These are phyloP conservation scores for Mohoua ochrocephala DNA, from an alignment of 2,113 vertebrate genomes.

Conservation along the genomic window DNA sequence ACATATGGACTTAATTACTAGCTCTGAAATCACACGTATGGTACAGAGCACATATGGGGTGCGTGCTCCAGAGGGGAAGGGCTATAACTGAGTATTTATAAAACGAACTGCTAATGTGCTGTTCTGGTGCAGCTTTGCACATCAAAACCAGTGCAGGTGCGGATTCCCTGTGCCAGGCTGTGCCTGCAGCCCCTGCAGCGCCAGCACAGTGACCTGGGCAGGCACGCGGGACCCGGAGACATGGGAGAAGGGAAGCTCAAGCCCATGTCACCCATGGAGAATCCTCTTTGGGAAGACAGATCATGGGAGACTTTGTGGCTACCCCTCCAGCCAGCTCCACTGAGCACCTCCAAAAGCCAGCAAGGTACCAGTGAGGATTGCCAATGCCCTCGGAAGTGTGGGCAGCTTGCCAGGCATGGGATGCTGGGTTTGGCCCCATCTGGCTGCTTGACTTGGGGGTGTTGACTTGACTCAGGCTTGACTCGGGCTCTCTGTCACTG, in stretches of 20 bases:
- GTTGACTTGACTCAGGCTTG: background rate
- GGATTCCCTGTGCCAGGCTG: background rate
- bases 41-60: background rate
- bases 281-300: background rate
- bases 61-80: background rate
- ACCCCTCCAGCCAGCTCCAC: background rate
- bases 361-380: rapidly evolving
- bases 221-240: rapidly evolving
- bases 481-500: background rate
- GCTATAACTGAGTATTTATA: background rate
- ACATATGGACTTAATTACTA: slow-evolving; percentile 30
- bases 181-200: background rate
- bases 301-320: rapidly evolving
- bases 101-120: background rate
- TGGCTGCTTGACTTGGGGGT: background rate
- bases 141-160: background rate
- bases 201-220: rapidly evolving
- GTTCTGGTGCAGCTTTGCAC: background rate
- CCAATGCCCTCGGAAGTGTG: background rate
- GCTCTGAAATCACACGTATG: background rate
- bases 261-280: rapidly evolving
- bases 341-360: background rate
- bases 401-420: background rate
- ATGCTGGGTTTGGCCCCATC: background rate
- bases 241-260: background rate